phyloP scores from a whole-genome alignment of 2,797 vertebrate genomes.

The Poecile montanus region DNA sequence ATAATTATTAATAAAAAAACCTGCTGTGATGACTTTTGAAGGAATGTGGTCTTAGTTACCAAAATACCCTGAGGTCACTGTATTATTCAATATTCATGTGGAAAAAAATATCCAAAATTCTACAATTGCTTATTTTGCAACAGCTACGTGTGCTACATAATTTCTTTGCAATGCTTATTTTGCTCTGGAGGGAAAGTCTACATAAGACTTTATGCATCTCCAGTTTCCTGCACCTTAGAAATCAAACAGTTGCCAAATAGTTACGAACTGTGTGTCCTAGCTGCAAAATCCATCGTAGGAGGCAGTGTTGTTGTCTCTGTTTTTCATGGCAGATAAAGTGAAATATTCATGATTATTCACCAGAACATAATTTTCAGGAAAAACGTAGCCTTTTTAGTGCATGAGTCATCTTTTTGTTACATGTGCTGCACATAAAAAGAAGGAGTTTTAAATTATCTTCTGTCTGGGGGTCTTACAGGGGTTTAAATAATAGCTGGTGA shows the following conservation, averaged over 20 bases:
- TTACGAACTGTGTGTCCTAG: neutral
- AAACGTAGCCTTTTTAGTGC: neutral
- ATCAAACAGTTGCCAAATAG: neutral
- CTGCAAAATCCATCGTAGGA: neutral
- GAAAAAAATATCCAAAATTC: neutral
- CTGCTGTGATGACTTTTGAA: neutral
- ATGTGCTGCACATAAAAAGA: neutral
- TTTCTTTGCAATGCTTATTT: constrained; percentile 8
- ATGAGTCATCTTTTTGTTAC: neutral
- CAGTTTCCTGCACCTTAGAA: neutral
- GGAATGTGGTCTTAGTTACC: constrained; percentile 31
- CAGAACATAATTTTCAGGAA: neutral
- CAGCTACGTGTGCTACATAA: neutral
- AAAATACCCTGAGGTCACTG: neutral
- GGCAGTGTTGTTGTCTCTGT: neutral
- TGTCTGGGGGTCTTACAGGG: neutral
- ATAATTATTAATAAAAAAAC: constrained; percentile 28
- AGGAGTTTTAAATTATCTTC: neutral
- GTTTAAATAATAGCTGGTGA: neutral
- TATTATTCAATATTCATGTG: neutral
- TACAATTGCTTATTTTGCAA: constrained; percentile 7
- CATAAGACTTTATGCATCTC: neutral
- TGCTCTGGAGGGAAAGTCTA: neutral
- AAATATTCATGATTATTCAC: neutral
- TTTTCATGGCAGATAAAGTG: neutral